A percentile compares a stretch with the other conserved stretches of the same genome.
These are phyloP conservation scores for Ptilorrhoa leucosticta DNA, from an alignment of 2,113 vertebrate genomes.

Conservation along the genomic window DNA sequence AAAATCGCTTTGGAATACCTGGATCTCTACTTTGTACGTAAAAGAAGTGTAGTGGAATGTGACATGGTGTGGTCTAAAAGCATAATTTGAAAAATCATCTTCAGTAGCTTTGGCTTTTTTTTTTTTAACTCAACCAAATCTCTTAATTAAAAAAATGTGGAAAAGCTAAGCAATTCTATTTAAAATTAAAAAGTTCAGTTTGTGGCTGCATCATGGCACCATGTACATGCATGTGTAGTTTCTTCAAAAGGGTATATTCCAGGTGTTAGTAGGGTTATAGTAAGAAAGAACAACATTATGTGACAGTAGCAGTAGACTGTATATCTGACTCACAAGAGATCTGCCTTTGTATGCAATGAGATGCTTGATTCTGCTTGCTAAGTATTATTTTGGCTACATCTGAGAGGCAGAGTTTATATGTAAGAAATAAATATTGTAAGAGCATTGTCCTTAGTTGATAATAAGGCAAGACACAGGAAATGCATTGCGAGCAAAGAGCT, in stretches of 20 bases:
- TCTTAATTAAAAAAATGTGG: background rate
- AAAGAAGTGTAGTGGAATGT: background rate
- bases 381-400: background rate
- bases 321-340: background rate
- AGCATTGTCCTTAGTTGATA: fast-evolving
- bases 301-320: background rate
- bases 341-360: background rate
- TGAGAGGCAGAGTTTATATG: background rate
- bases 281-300: background rate
- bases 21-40: background rate
- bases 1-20: background rate
- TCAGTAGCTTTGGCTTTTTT: background rate
- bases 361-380: background rate
- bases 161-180: background rate
- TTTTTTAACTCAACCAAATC: background rate
- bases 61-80: background rate
- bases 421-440: background rate
- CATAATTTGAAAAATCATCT: background rate
- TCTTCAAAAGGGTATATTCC: background rate
- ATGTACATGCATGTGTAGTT: background rate
- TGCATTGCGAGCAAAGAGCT: background rate
- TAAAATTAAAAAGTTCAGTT: background rate
- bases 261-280: background rate
- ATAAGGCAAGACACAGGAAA: background rate
- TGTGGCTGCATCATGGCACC: background rate